Evolutionary conservation across 2,113 vertebrate species (phyloP).

Genomic region (Cyanoliseus patagonus): DNA sequence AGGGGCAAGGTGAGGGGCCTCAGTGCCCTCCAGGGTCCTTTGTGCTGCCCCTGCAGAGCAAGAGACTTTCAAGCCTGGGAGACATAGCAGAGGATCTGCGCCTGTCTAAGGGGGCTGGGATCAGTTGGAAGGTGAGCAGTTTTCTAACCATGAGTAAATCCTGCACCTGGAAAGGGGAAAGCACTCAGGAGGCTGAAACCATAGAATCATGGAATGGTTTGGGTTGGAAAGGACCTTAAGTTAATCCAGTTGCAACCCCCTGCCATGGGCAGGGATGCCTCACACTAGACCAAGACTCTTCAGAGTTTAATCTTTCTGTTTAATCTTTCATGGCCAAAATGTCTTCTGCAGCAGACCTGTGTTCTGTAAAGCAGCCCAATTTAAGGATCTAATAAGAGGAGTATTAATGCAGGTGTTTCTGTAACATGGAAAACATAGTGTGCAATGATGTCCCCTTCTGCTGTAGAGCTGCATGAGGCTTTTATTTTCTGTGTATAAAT

Average conservation of each 20-base stretch:
- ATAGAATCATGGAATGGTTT: not conserved
- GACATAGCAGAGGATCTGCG: not conserved
- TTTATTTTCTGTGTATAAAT: not conserved
- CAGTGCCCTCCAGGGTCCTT: not conserved
- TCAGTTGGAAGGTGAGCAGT: not conserved
- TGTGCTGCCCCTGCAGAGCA: not conserved
- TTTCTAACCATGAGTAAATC: not conserved
- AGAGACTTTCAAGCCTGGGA: not conserved
- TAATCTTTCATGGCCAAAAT: not conserved
- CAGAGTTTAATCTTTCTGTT: not conserved
- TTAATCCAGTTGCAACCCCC: not conserved
- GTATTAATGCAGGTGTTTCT: constrained; percentile 22
- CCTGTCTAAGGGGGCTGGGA: not conserved
- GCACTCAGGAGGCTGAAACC: not conserved
- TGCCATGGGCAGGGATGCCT: not conserved
- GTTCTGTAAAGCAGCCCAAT: not conserved
- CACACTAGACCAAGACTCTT: not conserved
- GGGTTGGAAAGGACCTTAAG: not conserved
- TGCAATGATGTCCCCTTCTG: not conserved
- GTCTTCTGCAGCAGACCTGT: not conserved
- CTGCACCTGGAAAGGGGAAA: constrained; percentile 1
- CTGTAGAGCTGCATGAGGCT: not conserved
- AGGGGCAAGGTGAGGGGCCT: not conserved
- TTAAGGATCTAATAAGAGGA: not conserved
- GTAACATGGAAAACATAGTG: not conserved